Evolutionary conservation across 2,797 vertebrate species (phyloP).

Genomic region (Crocodylus rhombifer): DNA sequence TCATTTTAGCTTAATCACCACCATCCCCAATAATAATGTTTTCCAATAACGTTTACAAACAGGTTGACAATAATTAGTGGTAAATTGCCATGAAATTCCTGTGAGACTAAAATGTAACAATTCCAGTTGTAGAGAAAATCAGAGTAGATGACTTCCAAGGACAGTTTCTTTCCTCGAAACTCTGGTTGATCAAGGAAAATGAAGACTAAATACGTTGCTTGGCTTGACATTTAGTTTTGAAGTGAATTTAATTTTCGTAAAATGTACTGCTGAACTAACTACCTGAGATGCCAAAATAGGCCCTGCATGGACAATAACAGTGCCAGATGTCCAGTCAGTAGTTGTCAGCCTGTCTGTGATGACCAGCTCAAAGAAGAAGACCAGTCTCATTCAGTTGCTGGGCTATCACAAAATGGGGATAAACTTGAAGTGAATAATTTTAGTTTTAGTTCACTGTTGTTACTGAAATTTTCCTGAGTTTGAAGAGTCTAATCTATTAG

Average conservation of each 20-base stretch:
- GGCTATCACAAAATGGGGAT: not conserved
- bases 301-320: not conserved
- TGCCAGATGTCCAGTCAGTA: not conserved
- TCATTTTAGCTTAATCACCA: constrained; percentile 42
- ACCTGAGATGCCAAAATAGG: not conserved
- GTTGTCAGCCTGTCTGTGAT: not conserved
- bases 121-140: not conserved
- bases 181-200: not conserved
- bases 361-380: not conserved
- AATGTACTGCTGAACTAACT: not conserved
- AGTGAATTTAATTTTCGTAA: not conserved
- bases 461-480: not conserved
- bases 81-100: constrained; percentile 56
- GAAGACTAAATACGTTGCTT: not conserved
- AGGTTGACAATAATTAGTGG: constrained; percentile 41
- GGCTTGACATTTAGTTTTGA: not conserved
- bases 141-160: constrained; percentile 9
- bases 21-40: constrained; percentile 31
- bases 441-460: not conserved
- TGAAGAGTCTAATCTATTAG: not conserved
- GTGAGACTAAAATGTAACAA: not conserved
- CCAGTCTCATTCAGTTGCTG: not conserved
- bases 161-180: not conserved
- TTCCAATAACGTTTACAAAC: constrained; percentile 41
- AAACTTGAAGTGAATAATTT: not conserved